Conservation (phyloP, 92 coral and sea anemone species). For the Parazoanthus darwini region DNA sequence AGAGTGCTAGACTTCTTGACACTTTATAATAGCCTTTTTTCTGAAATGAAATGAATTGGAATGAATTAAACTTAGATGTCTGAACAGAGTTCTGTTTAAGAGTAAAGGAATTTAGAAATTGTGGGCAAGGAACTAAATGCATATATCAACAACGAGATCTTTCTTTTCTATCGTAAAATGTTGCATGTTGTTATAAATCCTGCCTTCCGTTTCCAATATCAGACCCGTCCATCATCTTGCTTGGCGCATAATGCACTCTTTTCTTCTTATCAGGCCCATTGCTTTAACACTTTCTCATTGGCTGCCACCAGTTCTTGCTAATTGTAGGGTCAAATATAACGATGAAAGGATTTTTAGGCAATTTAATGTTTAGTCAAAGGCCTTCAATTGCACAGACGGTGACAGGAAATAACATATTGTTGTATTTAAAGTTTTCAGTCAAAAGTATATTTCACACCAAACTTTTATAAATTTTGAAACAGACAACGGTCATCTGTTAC, state of each 20-base stretch:
- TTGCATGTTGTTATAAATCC: conserved; percentile 14
- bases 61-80: neutral
- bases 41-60: neutral
- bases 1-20: conserved; percentile 35
- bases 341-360: conserved; percentile 35
- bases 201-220: conserved; percentile 36
- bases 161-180: neutral
- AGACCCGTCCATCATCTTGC: conserved; percentile 29
- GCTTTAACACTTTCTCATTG: conserved; percentile 40
- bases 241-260: conserved; percentile 45
- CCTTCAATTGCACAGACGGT: conserved; percentile 35
- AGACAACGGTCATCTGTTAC: neutral
- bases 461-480: neutral
- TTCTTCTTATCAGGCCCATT: conserved; percentile 41
- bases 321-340: conserved; percentile 44
- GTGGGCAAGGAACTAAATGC: neutral
- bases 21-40: conserved; percentile 29
- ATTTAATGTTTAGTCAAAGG: conserved; percentile 38
- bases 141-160: neutral
- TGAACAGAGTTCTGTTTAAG: neutral
- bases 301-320: conserved; percentile 24
- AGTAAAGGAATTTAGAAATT: conserved; percentile 29
- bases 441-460: conserved; percentile 29
- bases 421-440: conserved; percentile 7
- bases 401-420: conserved; percentile 41